Evolutionary conservation across 1,140 invertebrate genomes (phyloP), one percentile per base, ranked within the genome.

Genomic region (Telenomus remus): DNA sequence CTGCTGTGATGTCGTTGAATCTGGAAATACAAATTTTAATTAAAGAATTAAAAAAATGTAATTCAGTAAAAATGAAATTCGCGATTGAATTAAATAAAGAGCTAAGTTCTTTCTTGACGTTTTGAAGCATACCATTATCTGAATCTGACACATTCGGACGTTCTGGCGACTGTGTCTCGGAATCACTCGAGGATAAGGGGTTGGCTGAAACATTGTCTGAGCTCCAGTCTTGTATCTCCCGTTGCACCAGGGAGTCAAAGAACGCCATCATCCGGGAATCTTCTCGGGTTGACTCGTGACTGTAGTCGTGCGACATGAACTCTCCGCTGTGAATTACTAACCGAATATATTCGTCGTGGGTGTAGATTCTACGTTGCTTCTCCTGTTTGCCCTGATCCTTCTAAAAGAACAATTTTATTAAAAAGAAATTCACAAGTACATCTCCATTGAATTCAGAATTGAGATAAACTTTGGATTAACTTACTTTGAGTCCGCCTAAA

Each of bases 261-360:
- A 98, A 98, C 14, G 96, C 96, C 93, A 98, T 95, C 96, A 98
- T 98, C 47, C 95, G 90, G 0, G 95, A 93, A 88, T 98, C 96
- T 88, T 98, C 97, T 42, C 92, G 91, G 0, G 93, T 95, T 4
- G 94, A 96, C 76, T 95, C 92, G 69, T 95, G 91, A 76, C 93
- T 94, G 79, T 94, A 94, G 85, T 95, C 94, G 80, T 94, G 92
- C 0, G 92, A 92, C 87, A 94, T 92, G 65, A 93, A 91, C 89
- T 93, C 86, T 68, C 93, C 94, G 83, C 91, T 94, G 65, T 92
- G 91, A 39, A 96, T 91, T 0, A 97, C 93, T 19, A 97, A 89
- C 56, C 92, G 92, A 42, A 96, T 92, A 76, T 96, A 97, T 79
- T 97, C 95, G 78, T 95, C 93, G 64, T 96, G 95, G 1, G 92